A percentile compares a stretch with the other conserved stretches of the same genome.
phyloP scores from a whole-genome alignment of 2,113 vertebrate species.

The Callospermophilus lateralis region DNA sequence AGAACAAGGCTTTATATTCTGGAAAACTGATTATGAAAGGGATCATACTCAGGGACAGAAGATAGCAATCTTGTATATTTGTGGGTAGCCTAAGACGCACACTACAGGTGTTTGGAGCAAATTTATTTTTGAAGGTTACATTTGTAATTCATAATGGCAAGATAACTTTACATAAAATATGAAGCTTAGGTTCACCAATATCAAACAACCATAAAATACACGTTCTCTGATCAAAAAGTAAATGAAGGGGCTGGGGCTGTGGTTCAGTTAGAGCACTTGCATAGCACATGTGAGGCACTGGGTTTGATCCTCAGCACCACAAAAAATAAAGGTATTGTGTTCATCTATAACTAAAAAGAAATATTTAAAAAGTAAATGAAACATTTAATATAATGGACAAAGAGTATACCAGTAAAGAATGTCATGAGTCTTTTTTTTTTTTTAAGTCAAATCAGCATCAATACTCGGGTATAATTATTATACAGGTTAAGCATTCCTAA shows the following conservation, averaged over 20 bases:
- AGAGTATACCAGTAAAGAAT: background rate
- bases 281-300: too few species aligned
- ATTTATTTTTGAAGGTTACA: background rate
- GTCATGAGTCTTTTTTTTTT: background rate
- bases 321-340: too few species aligned
- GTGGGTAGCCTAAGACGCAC: background rate
- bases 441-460: background rate
- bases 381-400: background rate
- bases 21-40: conserved; percentile 1
- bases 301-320: too few species aligned
- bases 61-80: background rate
- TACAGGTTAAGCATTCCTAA: background rate
- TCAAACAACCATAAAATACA: background rate
- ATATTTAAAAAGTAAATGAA: background rate
- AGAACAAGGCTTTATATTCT: conserved; percentile 25
- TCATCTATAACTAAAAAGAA: too few species aligned
- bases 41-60: background rate
- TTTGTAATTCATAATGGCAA: background rate
- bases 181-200: background rate
- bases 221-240: background rate
- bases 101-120: background rate
- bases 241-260: background rate
- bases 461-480: background rate
- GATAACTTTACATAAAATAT: background rate
- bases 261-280: too few species aligned